Percentiles rank a stretch among this genome's conserved stretches.
These are phyloP conservation scores for Indicator maculatus DNA, from an alignment of 2,113 vertebrate species.

Conservation along the genomic window DNA sequence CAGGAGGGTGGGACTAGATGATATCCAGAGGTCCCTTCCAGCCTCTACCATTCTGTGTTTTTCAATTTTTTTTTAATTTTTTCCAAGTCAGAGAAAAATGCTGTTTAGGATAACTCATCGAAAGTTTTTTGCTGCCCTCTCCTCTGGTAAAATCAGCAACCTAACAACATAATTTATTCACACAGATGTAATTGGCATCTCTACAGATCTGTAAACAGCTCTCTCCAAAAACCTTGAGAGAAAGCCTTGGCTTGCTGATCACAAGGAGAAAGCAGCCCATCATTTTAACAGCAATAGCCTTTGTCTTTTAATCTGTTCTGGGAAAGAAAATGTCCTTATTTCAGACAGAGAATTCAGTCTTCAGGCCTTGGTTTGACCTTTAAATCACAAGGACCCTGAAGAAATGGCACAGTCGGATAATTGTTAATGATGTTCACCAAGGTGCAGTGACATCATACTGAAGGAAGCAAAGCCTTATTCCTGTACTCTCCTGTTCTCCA, in stretches of 20 bases:
- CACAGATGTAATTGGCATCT: background rate
- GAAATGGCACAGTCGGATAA: background rate
- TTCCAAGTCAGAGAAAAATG: background rate
- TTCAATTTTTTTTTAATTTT: background rate
- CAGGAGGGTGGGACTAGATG: too few species aligned
- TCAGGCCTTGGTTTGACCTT: background rate
- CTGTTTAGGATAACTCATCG: background rate
- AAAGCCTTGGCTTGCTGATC: background rate
- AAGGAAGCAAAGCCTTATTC: background rate
- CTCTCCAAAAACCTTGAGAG: background rate
- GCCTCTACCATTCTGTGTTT: too few species aligned
- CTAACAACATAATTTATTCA: background rate
- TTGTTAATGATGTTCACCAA: background rate
- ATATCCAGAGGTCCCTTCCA: too few species aligned
- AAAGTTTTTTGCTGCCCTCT: background rate
- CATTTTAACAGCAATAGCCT: background rate
- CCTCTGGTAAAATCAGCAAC: background rate
- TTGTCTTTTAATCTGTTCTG: background rate
- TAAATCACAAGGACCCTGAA: background rate
- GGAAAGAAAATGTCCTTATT: background rate
- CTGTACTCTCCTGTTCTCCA: background rate
- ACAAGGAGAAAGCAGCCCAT: background rate
- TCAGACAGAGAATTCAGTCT: background rate
- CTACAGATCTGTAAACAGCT: background rate
- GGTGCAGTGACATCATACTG: background rate